Evolutionary conservation across 2,888 invertebrate genomes (phyloP), one percentile per base, ranked within the genome.

Genomic region (Xestoiulus laeticollis): DNA sequence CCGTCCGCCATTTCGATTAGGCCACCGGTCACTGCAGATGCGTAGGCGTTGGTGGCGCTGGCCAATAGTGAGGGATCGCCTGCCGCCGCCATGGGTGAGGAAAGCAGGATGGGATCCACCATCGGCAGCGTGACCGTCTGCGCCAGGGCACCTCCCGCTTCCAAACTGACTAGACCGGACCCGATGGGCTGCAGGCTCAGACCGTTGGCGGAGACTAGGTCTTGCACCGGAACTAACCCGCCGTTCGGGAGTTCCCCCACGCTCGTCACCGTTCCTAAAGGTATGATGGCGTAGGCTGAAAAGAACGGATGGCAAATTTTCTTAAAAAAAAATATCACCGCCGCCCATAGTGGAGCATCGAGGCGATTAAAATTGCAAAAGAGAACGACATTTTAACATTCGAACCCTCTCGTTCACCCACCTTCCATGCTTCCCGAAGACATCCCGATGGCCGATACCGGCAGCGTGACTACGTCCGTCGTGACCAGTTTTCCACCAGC

Each of bases 241-340:
- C 26, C 26, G 8, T 68, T 26, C 26, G 68, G n/a, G 68, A 68
- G n/a, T 68, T 68, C 68, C 26, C 68, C 68, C 3, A 68, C 68
- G 68, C 26, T 84, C 2, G 84, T 30, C 30, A 32, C 84, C 19
- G 84, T 22, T 26, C 84, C 84, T 19, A 84, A 14, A 5, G 84
- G 84, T 22, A 84, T 84, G 30, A 84, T 84, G 22, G 84, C 84
- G 30, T 84, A 84, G 5, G 26, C 84, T 84, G 84, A 8, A 68
- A 8, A 68, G 5, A 84, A 10, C 26, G 12, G 32, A 26, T 6
- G 84, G 10, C 30, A 84, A 4, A 84, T 6, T 10, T 84, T 84
- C n/a, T 84, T 30, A 84, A 12, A 84, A 6, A 30, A 26, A 84
- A 84, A 5, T 6, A 30, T 5, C 19, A 84, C 84, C 5, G 10